Conservation (phyloP, 2,797 vertebrate species). For the Cryptoblepharus egeriae region DNA sequence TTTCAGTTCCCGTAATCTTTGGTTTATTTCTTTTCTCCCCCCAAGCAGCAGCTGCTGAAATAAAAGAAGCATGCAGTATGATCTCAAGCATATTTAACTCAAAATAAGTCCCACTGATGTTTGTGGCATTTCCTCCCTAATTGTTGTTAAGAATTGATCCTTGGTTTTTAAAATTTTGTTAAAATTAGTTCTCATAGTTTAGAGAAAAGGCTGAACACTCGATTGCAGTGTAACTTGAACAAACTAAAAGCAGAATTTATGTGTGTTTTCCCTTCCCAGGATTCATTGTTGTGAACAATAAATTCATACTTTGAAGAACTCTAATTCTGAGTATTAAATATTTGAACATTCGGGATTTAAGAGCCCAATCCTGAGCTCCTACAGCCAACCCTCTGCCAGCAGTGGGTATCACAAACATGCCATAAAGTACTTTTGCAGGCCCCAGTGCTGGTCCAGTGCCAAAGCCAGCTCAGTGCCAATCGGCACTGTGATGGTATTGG, state of each 20-base stretch:
- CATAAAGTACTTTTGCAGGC: too few species aligned
- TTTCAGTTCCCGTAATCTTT: slow-evolving; percentile 4
- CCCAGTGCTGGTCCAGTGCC: too few species aligned
- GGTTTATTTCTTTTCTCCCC: background rate
- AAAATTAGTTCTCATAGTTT: background rate
- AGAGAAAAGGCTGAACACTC: background rate
- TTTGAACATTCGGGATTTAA: background rate
- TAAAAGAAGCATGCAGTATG: background rate
- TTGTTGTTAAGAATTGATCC: background rate
- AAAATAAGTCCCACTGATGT: background rate
- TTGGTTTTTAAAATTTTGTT: background rate
- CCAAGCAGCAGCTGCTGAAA: slow-evolving; percentile 12
- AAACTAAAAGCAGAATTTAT: background rate
- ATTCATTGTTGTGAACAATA: background rate
- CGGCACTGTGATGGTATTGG: too few species aligned
- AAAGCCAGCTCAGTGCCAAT: too few species aligned
- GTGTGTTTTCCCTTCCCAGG: background rate
- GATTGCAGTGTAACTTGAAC: background rate
- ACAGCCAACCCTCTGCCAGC: too few species aligned
- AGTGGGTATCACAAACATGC: too few species aligned
- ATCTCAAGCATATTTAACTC: background rate
- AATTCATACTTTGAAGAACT: background rate
- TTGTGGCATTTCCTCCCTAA: background rate
- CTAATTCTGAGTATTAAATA: background rate
- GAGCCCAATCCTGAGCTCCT: too few species aligned